These are phyloP conservation scores for Metallyticus violacea DNA, from an alignment of 2,888 invertebrate genomes.

Conservation along the genomic window DNA sequence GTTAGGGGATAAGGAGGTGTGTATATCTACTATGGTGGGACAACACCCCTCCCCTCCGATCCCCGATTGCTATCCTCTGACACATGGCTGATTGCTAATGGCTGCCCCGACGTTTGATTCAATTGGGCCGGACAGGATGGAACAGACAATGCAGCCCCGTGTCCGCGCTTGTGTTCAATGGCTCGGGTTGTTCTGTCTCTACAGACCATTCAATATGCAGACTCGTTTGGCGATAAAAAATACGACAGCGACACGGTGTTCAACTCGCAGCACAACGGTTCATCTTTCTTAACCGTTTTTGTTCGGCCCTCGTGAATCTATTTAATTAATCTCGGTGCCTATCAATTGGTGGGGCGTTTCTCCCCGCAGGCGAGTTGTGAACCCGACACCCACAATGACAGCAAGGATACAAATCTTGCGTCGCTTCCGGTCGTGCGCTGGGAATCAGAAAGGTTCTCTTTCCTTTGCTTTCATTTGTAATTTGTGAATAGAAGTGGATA, in stretches of 20 bases:
- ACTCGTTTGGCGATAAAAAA: not conserved
- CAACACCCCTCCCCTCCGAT: not conserved
- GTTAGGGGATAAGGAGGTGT: not conserved
- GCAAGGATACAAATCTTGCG: too few relatives aligned
- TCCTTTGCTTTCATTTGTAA: too few relatives aligned
- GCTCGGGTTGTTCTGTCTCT: not conserved
- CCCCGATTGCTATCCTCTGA: not conserved
- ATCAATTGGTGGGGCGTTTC: too few relatives aligned
- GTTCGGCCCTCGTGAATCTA: not conserved
- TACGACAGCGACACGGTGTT: not conserved
- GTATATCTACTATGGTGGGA: not conserved
- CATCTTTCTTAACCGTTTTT: not conserved
- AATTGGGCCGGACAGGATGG: conserved; percentile 15
- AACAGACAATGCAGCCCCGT: not conserved
- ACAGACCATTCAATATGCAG: not conserved
- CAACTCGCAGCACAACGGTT: too few relatives aligned
- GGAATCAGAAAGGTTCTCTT: too few relatives aligned
- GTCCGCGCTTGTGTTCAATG: too few relatives aligned
- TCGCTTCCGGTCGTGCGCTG: too few relatives aligned
- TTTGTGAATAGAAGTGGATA: too few relatives aligned
- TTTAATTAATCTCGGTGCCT: too few relatives aligned
- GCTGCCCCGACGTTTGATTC: conserved; percentile 19
- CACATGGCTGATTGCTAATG: conserved; percentile 25
- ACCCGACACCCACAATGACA: too few relatives aligned
- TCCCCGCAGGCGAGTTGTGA: too few relatives aligned